A percentile compares a stretch with the other conserved stretches of the same genome.
These are phyloP conservation scores for Artemia franciscana DNA, from an alignment of 1,140 invertebrate genomes.

Conservation along the genomic window DNA sequence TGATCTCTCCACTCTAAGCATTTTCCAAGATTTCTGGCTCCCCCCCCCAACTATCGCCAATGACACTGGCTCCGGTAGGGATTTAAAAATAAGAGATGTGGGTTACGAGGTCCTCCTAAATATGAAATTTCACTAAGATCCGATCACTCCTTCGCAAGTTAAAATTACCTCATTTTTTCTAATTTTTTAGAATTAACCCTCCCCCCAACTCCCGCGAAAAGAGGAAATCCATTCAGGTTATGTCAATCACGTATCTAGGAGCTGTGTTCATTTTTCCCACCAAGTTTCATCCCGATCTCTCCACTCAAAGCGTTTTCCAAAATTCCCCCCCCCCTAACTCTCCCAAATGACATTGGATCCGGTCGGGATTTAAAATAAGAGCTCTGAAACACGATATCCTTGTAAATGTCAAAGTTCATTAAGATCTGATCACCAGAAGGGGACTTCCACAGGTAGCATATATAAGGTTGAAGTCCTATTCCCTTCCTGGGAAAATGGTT, in stretches of 20 bases:
- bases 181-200: neutral
- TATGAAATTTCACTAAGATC: neutral
- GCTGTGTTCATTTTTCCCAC: neutral
- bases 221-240: too few relatives aligned
- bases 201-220: neutral
- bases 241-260: too few relatives aligned
- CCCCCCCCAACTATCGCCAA: neutral
- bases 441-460: too few relatives aligned
- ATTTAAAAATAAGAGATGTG: neutral
- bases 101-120: neutral
- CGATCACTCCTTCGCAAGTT: neutral
- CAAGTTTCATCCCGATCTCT: neutral
- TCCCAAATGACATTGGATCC: too few relatives aligned
- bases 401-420: too few relatives aligned
- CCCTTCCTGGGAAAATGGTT: too few relatives aligned
- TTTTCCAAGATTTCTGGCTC: neutral
- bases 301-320: neutral
- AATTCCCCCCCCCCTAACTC: conserved; percentile 11
- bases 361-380: too few relatives aligned
- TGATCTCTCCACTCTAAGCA: neutral
- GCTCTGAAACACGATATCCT: too few relatives aligned
- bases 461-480: too few relatives aligned
- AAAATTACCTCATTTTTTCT: neutral
- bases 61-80: neutral
- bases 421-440: too few relatives aligned